Evolutionary conservation across 2,113 vertebrate genomes (phyloP), one percentile per base, ranked within the genome.

Genomic region (Hyla sarda): DNA sequence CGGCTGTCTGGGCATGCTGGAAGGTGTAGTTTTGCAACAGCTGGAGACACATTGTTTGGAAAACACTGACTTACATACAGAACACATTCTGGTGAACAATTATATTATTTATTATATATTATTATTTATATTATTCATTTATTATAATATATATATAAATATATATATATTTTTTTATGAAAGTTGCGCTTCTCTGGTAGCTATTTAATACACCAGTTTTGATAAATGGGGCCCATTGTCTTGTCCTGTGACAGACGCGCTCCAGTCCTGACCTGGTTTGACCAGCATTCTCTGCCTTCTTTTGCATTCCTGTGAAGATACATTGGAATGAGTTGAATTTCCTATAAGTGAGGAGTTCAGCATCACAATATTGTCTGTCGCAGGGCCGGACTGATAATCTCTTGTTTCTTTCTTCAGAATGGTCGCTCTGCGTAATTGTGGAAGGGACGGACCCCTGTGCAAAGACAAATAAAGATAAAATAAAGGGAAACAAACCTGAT

Each of bases 241-340:
- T 2, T n/a, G n/a, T n/a, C n/a, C n/a, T n/a, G n/a, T 41, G 11
- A 23, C 32, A 72, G 32, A 72, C 19, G 19, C 0, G 28, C 14
- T 19, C 74, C 17, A 10, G 2, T 77, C 74, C 16, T 77, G 74
- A 52, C 28, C 75, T 54, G 48, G 50, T 16, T 19, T 56, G 48
- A 77, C 75, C 17, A 7, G 48, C 3, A 3, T 17, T 30, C 23
- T 5, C 47, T 3, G 28, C 25, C 19, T 34, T 41, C 12, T 25
- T 62, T 11, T 23, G 23, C 54, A 80, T 80, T 80, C 54, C 54
- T 60, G 34, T n/a, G 21, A 9, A 25, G 62, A 79, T 47, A 2
- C 32, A 12, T 58, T 80, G 77, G 77, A 80, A 60, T 60, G 77
- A 60, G 32, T 34, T 62, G 60, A 32, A 80, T 80, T 80, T 58